Evolutionary conservation across 1,140 invertebrate genomes (phyloP).

Genomic region (Aphis craccivora): DNA sequence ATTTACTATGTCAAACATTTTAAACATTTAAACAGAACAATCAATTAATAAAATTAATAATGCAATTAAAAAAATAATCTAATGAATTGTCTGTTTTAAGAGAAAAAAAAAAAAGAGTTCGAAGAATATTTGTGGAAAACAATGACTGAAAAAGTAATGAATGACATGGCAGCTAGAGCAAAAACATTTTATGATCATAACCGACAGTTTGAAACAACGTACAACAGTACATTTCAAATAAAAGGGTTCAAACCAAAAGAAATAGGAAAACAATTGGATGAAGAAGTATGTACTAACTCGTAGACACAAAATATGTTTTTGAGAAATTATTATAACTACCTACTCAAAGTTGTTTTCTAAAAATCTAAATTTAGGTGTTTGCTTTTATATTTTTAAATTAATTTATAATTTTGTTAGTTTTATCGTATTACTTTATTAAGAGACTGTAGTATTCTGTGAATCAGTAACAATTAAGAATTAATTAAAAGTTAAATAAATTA

Average conservation of each 20-base stretch:
- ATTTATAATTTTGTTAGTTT: no score
- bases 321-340: not conserved
- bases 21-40: not conserved
- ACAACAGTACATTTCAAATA: constrained; percentile 25
- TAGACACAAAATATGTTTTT: not conserved
- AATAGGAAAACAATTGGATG: constrained; percentile 22
- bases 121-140: constrained; percentile 55
- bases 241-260: constrained; percentile 40
- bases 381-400: no score
- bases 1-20: no score
- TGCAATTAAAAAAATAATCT: not conserved
- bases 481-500: no score
- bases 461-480: no score
- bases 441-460: no score
- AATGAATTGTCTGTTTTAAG: not conserved
- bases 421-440: no score
- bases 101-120: constrained; percentile 46
- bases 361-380: not conserved
- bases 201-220: constrained; percentile 42
- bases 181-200: not conserved
- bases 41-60: not conserved
- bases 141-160: constrained; percentile 34
- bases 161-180: not conserved
- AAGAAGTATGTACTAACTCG: constrained; percentile 34
- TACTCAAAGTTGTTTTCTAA: not conserved